These are phyloP conservation scores for Ifrita kowaldi DNA, from an alignment of 2,113 vertebrate species.

Conservation along the genomic window DNA sequence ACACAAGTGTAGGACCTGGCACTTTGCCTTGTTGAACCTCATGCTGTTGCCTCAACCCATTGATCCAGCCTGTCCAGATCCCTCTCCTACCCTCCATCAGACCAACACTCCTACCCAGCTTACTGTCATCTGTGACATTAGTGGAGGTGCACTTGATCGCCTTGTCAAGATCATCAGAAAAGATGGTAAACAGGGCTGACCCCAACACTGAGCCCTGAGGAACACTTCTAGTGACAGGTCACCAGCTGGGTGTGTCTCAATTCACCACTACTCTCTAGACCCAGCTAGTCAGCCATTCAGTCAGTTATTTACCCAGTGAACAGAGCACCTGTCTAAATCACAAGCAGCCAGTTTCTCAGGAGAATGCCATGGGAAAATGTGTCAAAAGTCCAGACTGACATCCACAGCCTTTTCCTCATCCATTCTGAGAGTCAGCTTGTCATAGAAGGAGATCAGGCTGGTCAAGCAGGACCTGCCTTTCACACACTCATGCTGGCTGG, in stretches of 20 bases:
- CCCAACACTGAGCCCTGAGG: background rate
- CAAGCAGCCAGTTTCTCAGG: background rate
- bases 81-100: background rate
- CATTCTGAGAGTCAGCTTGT: background rate
- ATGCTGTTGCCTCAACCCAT: background rate
- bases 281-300: background rate
- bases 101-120: background rate
- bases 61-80: background rate
- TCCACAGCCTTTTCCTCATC: background rate
- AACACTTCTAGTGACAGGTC: background rate
- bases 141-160: rapidly evolving
- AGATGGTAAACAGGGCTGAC: background rate
- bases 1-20: background rate
- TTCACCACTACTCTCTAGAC: background rate
- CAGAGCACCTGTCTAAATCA: background rate
- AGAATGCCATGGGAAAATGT: background rate
- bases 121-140: background rate
- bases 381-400: background rate
- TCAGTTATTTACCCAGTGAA: background rate
- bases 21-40: background rate
- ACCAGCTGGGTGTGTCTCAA: background rate
- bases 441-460: background rate
- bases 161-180: background rate
- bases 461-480: background rate
- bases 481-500: too few relatives aligned